Evolutionary conservation across 1,140 invertebrate species (phyloP), one percentile per base, ranked within the genome.

Genomic region (Sarcophaga bullata): DNA sequence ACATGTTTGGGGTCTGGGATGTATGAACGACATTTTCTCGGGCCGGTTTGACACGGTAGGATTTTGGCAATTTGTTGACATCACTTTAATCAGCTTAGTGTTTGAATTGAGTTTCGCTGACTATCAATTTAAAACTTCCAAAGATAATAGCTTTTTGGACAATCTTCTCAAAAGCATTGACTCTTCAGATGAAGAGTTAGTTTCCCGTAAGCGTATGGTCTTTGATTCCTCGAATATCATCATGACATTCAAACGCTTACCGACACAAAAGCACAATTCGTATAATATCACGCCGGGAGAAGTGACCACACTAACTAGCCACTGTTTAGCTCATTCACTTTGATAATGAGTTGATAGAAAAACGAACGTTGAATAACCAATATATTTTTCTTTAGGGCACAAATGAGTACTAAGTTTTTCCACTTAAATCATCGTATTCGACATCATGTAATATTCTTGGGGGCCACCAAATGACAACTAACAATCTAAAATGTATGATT

Each of bases 81-180:
- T 72, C 62, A 72, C 10, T n/a, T 72, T 10, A 10, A 13, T 8
- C 6, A 13, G 47, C 7, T 17, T 8, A 6, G 17, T 15, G 6
- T 68, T 68, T 47, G 19, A 62, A n/a, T 62, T 46, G 9, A 49
- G 54, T n/a, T 46, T 80, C 52, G 8, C 52, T n/a, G 80, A 48
- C 78, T 80, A 6, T 80, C 78, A n/a, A 80, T 80, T 80, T 54
- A 17, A 80, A 13, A 17, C 78, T 80, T 80, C 78, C 19, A 80
- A 54, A 6, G 78, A 52, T 13, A 80, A 52, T 5, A n/a, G 49
- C 78, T 54, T 80, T 80, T 37, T 58, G n/a, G 0, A 80, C 8
- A 15, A 80, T 80, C 37, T 80, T 80, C 5, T 58, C 52, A 25
- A 80, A n/a, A n/a, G n/a, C n/a, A 58, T 6, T 80, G 50, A 13